Percentiles rank a stretch among this genome's conserved stretches.
These are phyloP conservation scores for Cryptotermes secundus DNA, from an alignment of 1,140 invertebrate species.

Conservation along the genomic window DNA sequence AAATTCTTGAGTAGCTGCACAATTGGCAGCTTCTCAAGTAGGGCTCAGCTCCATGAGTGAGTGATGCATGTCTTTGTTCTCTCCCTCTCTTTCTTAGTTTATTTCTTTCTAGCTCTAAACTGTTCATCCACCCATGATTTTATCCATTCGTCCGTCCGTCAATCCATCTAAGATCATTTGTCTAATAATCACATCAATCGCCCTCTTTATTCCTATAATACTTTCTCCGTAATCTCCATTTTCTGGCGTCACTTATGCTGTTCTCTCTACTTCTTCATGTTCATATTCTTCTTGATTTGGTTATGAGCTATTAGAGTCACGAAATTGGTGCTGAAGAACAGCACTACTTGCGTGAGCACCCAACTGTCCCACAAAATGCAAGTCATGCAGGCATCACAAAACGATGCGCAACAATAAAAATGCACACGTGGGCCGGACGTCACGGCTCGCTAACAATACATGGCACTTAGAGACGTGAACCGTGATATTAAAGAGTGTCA, in stretches of 20 bases:
- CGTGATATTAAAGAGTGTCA: not conserved
- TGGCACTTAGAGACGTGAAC: not conserved
- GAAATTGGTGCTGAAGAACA: too few relatives aligned
- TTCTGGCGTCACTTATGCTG: too few relatives aligned
- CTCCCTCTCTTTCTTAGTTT: not conserved
- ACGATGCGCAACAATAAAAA: constrained; percentile 2
- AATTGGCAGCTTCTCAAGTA: too few relatives aligned
- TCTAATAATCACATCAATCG: too few relatives aligned
- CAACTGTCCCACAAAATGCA: not conserved
- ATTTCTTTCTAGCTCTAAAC: not conserved
- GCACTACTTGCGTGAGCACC: not conserved
- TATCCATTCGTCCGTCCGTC: not conserved
- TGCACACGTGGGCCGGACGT: constrained; percentile 8
- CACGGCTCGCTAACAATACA: constrained; percentile 2
- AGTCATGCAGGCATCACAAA: constrained; percentile 5
- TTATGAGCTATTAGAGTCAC: too few relatives aligned
- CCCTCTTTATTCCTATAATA: too few relatives aligned
- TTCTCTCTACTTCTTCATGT: too few relatives aligned
- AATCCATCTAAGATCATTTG: too few relatives aligned
- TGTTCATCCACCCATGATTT: not conserved
- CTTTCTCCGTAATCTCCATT: not conserved
- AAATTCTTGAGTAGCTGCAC: too few relatives aligned
- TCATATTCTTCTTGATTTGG: too few relatives aligned
- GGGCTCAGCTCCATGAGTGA: too few relatives aligned
- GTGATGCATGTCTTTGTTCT: not conserved